Evolutionary conservation across 2,797 vertebrate genomes (phyloP), one percentile per base, ranked within the genome.

Genomic region (Triplophysa yarkandensis): DNA sequence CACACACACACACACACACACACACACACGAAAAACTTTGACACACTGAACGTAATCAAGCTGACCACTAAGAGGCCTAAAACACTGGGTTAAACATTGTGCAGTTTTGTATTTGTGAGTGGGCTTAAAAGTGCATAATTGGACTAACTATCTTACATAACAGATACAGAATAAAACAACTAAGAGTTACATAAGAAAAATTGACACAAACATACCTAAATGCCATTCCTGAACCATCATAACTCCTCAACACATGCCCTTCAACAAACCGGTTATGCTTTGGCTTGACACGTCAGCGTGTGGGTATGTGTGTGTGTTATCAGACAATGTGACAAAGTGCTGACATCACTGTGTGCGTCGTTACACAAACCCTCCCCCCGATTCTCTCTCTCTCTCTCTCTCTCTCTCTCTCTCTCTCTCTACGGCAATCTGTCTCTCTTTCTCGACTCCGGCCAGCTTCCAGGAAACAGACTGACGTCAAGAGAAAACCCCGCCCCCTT

Each of bases 301-400:
- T n/a, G n/a, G n/a, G n/a, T n/a, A n/a, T 70, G 23, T 68, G 48
- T 67, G 57, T 44, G 55, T 64, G 48, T 72, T 76, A 74, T 71
- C 93, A 92, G 91, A 74, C 62, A 66, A 34, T 74, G 90, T 93
- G 83, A 91, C 93, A 61, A 92, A 92, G 85, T 92, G 94, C 84
- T 92, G 93, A 89, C 92, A 92, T 75, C 85, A 91, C 65, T 92
- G 93, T 82, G 92, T 94, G 90, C 91, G 94, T 77, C 88, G 90
- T 67, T 91, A 89, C 75, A 90, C 93, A 27, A 82, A 90, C 36
- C 82, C 84, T 77, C 85, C 91, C 85, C 88, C 91, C 8, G 21
- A 14, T 64, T 92, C 60, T 58, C 4, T 2, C 23, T 54, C 70
- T 60, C 57, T 58, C 41, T 28, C 25, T 44, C 46, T 36, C 74